Percentiles rank a stretch among this genome's conserved stretches.
Evolutionary conservation across 2,888 invertebrate species (phyloP).

Genomic region (Cosmorhoe ocellata): DNA sequence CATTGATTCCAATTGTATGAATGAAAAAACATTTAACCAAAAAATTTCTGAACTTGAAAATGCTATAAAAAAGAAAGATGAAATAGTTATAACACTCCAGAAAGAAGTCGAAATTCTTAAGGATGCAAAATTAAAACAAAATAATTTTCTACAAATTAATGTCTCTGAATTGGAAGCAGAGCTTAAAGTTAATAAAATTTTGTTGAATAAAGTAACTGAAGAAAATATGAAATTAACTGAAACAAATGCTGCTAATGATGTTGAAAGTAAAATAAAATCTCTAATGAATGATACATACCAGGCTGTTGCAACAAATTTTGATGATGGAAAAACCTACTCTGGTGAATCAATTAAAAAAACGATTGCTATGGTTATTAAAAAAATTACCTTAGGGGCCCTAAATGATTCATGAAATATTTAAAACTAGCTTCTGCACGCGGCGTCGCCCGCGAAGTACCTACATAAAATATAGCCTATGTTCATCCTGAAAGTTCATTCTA

Average conservation of each 20-base stretch:
- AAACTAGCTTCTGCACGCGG: too few relatives aligned
- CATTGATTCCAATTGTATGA: slow-evolving; percentile 3
- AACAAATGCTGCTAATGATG: slow-evolving; percentile 28
- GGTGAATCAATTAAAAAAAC: slow-evolving; percentile 60
- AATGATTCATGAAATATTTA: slow-evolving; percentile 24
- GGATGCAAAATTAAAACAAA: slow-evolving; percentile 34
- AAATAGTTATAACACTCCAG: slow-evolving; percentile 44
- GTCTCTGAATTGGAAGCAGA: slow-evolving; percentile 42
- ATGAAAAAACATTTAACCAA: slow-evolving; percentile 27
- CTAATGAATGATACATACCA: slow-evolving; percentile 73
- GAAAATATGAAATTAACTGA: slow-evolving; percentile 30
- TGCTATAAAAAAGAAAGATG: slow-evolving; percentile 42
- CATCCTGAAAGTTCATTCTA: too few relatives aligned
- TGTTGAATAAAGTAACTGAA: slow-evolving; percentile 8
- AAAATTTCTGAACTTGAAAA: slow-evolving; percentile 44
- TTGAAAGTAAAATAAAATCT: slow-evolving; percentile 53
- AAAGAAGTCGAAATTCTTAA: slow-evolving; percentile 44
- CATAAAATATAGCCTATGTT: too few relatives aligned
- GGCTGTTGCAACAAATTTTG: slow-evolving; percentile 59
- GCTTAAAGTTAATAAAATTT: slow-evolving; percentile 24
- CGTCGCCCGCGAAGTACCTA: too few relatives aligned
- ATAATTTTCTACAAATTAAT: slow-evolving; percentile 37
- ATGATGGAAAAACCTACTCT: slow-evolving; percentile 49
- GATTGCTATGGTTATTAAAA: slow-evolving; percentile 63
- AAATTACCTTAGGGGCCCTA: slow-evolving; percentile 59